These are phyloP conservation scores for Drosophila paramelanica DNA, from an alignment of 2,888 invertebrate species.

Conservation along the genomic window DNA sequence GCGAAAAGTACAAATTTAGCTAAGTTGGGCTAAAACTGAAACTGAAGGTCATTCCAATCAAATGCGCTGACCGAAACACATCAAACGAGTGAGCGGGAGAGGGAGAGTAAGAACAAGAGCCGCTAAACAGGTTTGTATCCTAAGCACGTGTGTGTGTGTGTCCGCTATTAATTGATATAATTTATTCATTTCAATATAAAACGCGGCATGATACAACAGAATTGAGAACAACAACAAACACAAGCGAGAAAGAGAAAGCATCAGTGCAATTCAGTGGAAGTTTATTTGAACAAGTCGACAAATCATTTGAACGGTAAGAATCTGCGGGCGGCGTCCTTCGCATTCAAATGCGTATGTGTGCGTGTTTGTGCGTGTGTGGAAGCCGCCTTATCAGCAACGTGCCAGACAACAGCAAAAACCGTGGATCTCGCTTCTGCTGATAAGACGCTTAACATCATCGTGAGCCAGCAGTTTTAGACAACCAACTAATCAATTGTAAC, in stretches of 20 bases:
- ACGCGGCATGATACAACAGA: slow-evolving; percentile 48
- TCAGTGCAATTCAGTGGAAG: not conserved
- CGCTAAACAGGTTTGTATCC: slow-evolving; percentile 24
- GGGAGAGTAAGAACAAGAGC: slow-evolving; percentile 1
- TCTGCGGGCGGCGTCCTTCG: not conserved
- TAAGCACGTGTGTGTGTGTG: slow-evolving; percentile 10
- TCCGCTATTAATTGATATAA: slow-evolving; percentile 32
- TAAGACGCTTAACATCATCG: slow-evolving; percentile 16
- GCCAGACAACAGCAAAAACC: not conserved
- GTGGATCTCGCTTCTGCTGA: not conserved
- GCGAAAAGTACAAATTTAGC: not conserved
- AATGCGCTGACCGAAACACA: slow-evolving; percentile 11
- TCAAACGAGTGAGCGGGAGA: not conserved
- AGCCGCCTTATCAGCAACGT: slow-evolving; percentile 23
- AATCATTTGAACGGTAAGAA: slow-evolving; percentile 17
- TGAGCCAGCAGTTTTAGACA: not conserved
- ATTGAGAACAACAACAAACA: slow-evolving; percentile 8
- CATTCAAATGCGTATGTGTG: not conserved
- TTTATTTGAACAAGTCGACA: slow-evolving; percentile 5
- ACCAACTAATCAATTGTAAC: not conserved
- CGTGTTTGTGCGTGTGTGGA: not conserved
- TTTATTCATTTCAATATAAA: slow-evolving; percentile 28
- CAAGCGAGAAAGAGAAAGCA: not conserved
- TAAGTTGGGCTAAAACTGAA: slow-evolving; percentile 3
- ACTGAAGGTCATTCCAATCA: slow-evolving; percentile 37